A percentile compares a stretch with the other conserved stretches of the same genome.
phyloP scores from a whole-genome alignment of 2,113 vertebrate genomes.

The Istiophorus platypterus region DNA sequence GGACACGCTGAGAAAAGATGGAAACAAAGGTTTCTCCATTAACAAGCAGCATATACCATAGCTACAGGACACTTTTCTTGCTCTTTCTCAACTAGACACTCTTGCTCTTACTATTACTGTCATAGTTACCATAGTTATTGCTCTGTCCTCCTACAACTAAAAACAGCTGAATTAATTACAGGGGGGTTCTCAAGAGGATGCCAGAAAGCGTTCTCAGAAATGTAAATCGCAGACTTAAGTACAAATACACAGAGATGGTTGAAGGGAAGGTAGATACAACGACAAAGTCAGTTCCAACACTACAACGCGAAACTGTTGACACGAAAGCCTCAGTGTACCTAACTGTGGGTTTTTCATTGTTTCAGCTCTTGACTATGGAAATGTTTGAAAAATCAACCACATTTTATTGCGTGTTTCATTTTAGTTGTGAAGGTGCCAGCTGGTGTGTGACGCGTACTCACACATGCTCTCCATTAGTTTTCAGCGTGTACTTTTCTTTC shows the following conservation, averaged over 20 bases:
- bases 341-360: constrained; percentile 25
- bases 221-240: constrained; percentile 73
- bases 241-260: constrained; percentile 45
- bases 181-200: constrained; percentile 58
- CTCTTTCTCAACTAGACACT: constrained; percentile 19
- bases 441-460: constrained; percentile 50
- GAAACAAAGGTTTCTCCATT: neutral
- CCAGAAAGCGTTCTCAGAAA: constrained; percentile 59
- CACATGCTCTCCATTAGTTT: constrained; percentile 67
- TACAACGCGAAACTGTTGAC: constrained; percentile 12
- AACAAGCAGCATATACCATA: constrained; percentile 2
- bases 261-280: constrained; percentile 19
- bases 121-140: constrained; percentile 73
- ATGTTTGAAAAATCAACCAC: constrained; percentile 44
- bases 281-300: constrained; percentile 11
- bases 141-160: constrained; percentile 75
- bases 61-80: neutral
- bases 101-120: constrained; percentile 60
- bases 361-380: constrained; percentile 26
- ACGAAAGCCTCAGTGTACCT: neutral
- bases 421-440: constrained; percentile 55
- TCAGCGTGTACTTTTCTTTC: constrained; percentile 1
- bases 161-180: constrained; percentile 74
- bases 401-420: constrained; percentile 82
- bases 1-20: neutral